These are phyloP conservation scores for Drosophila pseudoananassae DNA, from an alignment of 1,140 invertebrate species.

Conservation along the genomic window DNA sequence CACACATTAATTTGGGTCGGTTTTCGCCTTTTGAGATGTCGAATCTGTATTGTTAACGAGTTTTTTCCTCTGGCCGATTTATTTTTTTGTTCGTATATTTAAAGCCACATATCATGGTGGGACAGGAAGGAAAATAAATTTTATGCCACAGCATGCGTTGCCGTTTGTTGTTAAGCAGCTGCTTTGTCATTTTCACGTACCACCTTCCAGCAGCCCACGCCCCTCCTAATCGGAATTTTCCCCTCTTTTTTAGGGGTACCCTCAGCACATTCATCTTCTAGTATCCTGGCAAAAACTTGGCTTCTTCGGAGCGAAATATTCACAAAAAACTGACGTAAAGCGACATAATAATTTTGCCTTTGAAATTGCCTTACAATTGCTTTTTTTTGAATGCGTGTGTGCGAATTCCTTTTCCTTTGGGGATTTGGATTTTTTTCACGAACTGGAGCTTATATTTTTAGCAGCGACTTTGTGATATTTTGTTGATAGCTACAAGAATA, in stretches of 20 bases:
- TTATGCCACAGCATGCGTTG: constrained; percentile 71
- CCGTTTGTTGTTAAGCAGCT: constrained; percentile 69
- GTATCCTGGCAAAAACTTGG: constrained; percentile 46
- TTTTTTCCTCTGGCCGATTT: constrained; percentile 15
- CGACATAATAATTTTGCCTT: constrained; percentile 81
- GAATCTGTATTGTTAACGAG: constrained; percentile 59
- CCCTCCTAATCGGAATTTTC: constrained; percentile 2
- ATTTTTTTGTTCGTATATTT: constrained; percentile 42
- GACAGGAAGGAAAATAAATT: constrained; percentile 69
- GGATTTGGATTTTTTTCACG: constrained; percentile 5
- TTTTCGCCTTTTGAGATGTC: constrained; percentile 51
- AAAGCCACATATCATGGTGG: constrained; percentile 70
- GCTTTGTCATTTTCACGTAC: constrained; percentile 77
- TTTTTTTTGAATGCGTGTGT: constrained; percentile 39
- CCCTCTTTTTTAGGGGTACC: constrained; percentile 15
- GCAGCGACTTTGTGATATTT: constrained; percentile 44
- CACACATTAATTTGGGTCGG: constrained; percentile 67
- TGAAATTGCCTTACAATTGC: constrained; percentile 82
- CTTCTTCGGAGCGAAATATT: constrained; percentile 18
- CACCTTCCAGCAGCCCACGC: constrained; percentile 1
- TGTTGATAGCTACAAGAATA: constrained; percentile 6
- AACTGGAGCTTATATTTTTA: constrained; percentile 62
- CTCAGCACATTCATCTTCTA: constrained; percentile 60
- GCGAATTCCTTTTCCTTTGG: constrained; percentile 36
- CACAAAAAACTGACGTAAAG: constrained; percentile 76